A percentile compares a stretch with the other conserved stretches of the same genome.
Evolutionary conservation across 2,888 invertebrate species (phyloP).

Genomic region (Rhagium mordax): DNA sequence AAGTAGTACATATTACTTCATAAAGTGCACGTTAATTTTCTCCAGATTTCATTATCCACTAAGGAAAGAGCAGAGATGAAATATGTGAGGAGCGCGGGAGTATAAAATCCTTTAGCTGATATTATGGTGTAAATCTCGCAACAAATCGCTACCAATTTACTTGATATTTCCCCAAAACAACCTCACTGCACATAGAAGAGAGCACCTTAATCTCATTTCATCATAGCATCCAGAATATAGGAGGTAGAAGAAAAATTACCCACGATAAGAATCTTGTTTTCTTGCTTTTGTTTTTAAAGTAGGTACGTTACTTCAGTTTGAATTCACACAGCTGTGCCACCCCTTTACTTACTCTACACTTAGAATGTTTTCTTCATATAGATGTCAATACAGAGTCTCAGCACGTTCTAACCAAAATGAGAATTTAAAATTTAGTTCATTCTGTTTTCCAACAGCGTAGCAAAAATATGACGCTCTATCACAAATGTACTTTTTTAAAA

Average conservation of each 20-base stretch:
- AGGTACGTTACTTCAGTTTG: slow-evolving; percentile 41
- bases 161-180: slow-evolving; percentile 50
- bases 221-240: slow-evolving; percentile 23
- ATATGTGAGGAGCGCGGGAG: slow-evolving; percentile 19
- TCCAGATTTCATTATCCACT: slow-evolving; percentile 5
- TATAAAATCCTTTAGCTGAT: slow-evolving; percentile 43
- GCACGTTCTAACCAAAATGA: slow-evolving; percentile 56
- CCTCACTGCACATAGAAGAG: slow-evolving; percentile 25
- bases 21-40: slow-evolving; percentile 16
- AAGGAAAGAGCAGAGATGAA: slow-evolving; percentile 12
- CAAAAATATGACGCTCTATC: slow-evolving; percentile 56
- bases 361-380: slow-evolving; percentile 40
- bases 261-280: slow-evolving; percentile 57
- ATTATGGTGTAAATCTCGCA: slow-evolving; percentile 48
- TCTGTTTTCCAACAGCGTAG: slow-evolving; percentile 59
- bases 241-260: slow-evolving; percentile 37
- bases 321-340: slow-evolving; percentile 43
- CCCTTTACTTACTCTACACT: slow-evolving; percentile 34
- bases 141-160: slow-evolving; percentile 58
- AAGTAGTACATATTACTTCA: background rate
- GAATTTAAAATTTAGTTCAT: slow-evolving; percentile 58
- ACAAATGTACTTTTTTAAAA: slow-evolving; percentile 10
- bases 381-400: slow-evolving; percentile 40
- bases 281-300: slow-evolving; percentile 61
- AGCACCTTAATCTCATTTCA: slow-evolving; percentile 51